Evolutionary conservation across 1,140 invertebrate species (phyloP).

Genomic region (Lucilia cuprina): DNA sequence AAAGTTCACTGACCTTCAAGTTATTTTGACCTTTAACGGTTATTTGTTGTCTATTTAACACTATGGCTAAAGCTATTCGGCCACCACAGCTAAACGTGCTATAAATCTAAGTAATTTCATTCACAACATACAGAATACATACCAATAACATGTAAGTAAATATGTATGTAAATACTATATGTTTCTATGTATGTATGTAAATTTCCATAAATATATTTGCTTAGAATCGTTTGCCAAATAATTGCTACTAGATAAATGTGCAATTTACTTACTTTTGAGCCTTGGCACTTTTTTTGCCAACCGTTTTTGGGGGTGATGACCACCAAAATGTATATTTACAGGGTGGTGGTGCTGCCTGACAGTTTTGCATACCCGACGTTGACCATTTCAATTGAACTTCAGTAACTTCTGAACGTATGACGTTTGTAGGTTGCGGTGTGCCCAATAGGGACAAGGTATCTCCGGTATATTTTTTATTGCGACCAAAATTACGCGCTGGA

Average conservation of each 20-base stretch:
- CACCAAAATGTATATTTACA: constrained; percentile 59
- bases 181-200: not conserved
- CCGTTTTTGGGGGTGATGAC: constrained; percentile 56
- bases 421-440: not conserved
- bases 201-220: not conserved
- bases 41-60: not conserved
- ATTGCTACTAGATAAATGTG: not conserved
- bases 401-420: constrained; percentile 45
- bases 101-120: not conserved
- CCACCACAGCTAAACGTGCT: not conserved
- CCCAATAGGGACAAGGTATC: constrained; percentile 17
- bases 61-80: not conserved
- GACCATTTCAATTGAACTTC: constrained; percentile 56
- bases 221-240: not conserved
- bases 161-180: not conserved
- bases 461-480: constrained; percentile 36
- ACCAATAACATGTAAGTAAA: not conserved
- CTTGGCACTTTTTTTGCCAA: constrained; percentile 38
- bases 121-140: not conserved
- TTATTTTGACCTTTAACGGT: constrained; percentile 22
- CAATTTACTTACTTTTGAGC: constrained; percentile 37
- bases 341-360: constrained; percentile 54
- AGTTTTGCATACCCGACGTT: constrained; percentile 49
- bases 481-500: constrained; percentile 48
- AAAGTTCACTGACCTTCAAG: constrained; percentile 16